Conservation (phyloP, 2,888 invertebrate genomes). For the Ecliptopera silaceata region DNA sequence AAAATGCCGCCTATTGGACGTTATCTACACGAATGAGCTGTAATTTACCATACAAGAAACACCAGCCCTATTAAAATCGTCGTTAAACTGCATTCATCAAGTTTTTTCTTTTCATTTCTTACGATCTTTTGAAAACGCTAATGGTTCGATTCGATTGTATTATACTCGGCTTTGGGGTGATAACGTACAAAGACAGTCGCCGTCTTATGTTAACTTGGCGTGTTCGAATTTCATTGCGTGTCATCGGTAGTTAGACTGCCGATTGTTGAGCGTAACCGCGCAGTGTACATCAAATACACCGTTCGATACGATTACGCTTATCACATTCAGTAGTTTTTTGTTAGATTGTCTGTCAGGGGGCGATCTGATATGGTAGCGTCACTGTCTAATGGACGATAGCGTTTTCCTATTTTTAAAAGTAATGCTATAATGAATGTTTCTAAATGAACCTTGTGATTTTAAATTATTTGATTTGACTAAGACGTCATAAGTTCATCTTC, state of each 20-base stretch:
- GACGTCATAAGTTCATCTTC: too few relatives aligned
- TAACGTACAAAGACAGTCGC: too few relatives aligned
- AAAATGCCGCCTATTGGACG: conserved; percentile 46
- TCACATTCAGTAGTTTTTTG: conserved; percentile 29
- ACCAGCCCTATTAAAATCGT: conserved; percentile 58
- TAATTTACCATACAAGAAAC: conserved; percentile 61
- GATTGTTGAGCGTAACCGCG: too few relatives aligned
- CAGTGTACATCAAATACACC: too few relatives aligned
- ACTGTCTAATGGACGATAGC: conserved; percentile 18
- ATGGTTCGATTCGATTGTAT: conserved; percentile 51
- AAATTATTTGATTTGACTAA: too few relatives aligned
- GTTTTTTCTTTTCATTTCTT: conserved; percentile 50
- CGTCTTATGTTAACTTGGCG: too few relatives aligned
- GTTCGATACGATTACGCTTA: too few relatives aligned
- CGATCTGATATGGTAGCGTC: conserved; percentile 4
- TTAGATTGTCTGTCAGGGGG: conserved; percentile 27
- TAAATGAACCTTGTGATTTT: too few relatives aligned
- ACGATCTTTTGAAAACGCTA: conserved; percentile 56
- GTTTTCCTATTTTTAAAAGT: too few relatives aligned
- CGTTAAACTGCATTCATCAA: conserved; percentile 62
- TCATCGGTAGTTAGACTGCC: too few relatives aligned
- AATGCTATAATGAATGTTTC: too few relatives aligned
- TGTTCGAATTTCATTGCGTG: too few relatives aligned
- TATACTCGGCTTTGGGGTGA: conserved; percentile 43
- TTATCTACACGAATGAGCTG: conserved; percentile 49